Conservation (phyloP, 2,113 vertebrate genomes). For the Paedocypris sp. region DNA sequence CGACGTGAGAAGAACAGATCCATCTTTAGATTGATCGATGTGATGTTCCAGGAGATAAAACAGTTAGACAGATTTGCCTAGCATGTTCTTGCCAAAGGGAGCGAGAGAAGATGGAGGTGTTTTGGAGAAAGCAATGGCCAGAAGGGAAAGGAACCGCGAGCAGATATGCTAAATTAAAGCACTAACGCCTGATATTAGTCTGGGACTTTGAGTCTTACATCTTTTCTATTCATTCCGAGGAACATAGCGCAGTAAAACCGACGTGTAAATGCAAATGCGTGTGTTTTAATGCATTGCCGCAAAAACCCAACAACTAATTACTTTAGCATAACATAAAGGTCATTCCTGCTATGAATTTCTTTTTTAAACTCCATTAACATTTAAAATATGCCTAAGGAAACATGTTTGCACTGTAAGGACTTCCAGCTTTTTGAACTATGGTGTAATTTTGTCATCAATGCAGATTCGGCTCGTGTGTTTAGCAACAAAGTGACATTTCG, state of each 20-base stretch:
- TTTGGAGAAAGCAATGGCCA: background rate
- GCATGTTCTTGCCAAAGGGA: background rate
- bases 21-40: background rate
- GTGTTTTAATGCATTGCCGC: too few species aligned
- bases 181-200: background rate
- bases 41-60: background rate
- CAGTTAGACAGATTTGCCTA: background rate
- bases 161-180: slow-evolving; percentile 5
- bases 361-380: too few species aligned
- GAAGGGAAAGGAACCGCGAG: background rate
- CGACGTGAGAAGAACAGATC: background rate
- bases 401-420: too few species aligned
- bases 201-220: background rate
- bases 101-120: background rate
- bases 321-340: too few species aligned
- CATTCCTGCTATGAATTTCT: too few species aligned
- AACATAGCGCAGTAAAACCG: too few species aligned
- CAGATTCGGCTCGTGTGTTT: too few species aligned
- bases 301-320: too few species aligned
- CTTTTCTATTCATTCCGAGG: background rate
- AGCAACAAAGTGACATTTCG: too few species aligned
- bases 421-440: too few species aligned
- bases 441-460: too few species aligned
- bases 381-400: too few species aligned
- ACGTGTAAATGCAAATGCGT: slow-evolving; percentile 38